These are phyloP conservation scores for Eupithecia exiguata DNA, from an alignment of 2,888 invertebrate genomes.

Conservation along the genomic window DNA sequence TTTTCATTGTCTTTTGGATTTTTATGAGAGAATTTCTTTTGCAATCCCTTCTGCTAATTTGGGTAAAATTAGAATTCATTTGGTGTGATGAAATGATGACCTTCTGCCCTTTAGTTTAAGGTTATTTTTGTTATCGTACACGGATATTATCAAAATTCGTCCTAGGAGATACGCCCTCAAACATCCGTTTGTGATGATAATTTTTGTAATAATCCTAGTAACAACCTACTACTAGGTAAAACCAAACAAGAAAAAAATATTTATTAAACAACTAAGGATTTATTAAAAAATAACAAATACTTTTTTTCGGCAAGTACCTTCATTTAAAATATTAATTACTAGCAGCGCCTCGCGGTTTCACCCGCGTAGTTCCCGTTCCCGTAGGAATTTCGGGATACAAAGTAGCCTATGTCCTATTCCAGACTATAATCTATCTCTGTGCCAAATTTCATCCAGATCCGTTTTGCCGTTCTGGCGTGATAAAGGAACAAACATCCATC, in stretches of 20 bases:
- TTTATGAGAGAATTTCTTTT: slow-evolving; percentile 5
- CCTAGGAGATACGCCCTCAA: slow-evolving; percentile 40
- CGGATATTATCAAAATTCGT: slow-evolving; percentile 40
- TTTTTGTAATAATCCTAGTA: background rate
- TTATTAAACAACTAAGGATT: background rate
- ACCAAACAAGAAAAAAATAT: background rate
- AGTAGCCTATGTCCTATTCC: too few species aligned
- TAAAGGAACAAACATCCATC: too few species aligned
- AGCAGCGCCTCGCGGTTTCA: too few species aligned
- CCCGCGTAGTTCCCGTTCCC: too few species aligned
- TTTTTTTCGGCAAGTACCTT: too few species aligned
- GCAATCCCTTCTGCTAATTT: background rate
- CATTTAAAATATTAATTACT: too few species aligned
- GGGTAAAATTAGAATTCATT: background rate
- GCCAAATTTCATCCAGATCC: too few species aligned
- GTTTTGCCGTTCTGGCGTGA: too few species aligned
- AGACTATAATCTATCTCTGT: too few species aligned
- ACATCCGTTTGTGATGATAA: slow-evolving; percentile 28
- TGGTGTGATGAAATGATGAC: slow-evolving; percentile 17
- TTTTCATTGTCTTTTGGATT: background rate
- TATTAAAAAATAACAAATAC: too few species aligned
- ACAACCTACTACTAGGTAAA: background rate
- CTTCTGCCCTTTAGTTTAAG: slow-evolving; percentile 36
- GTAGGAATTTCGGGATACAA: too few species aligned
- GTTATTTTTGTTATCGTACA: slow-evolving; percentile 28